Percentiles rank a stretch among this genome's conserved stretches.
These are phyloP conservation scores for Cheilosia soror DNA, from an alignment of 2,888 invertebrate species.

Conservation along the genomic window DNA sequence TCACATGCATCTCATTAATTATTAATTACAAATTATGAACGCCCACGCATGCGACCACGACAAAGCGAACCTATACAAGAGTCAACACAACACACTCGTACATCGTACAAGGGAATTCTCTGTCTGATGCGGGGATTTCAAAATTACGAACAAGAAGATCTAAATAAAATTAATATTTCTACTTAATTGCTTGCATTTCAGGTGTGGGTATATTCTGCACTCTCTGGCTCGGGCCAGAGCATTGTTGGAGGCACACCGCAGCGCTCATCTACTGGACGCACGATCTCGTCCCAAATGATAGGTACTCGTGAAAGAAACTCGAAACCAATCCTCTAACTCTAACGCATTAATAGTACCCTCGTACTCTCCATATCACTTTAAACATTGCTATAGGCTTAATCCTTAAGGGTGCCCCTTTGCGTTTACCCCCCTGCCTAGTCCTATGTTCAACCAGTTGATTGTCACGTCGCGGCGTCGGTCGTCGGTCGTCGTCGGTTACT, in stretches of 20 bases:
- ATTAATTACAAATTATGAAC: conserved; percentile 78
- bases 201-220: conserved; percentile 36
- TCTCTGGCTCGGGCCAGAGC: neutral
- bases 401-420: conserved; percentile 22
- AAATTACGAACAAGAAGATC: conserved; percentile 39
- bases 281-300: conserved; percentile 44
- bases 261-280: conserved; percentile 17
- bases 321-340: conserved; percentile 66
- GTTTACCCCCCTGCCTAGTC: conserved; percentile 2
- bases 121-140: conserved; percentile 25
- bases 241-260: neutral
- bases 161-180: conserved; percentile 46
- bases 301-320: conserved; percentile 44
- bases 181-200: conserved; percentile 47
- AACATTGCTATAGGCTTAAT: conserved; percentile 37
- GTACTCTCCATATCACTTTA: conserved; percentile 16
- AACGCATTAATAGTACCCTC: conserved; percentile 51
- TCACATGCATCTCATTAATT: conserved; percentile 78
- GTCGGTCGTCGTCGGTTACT: conserved; percentile 8
- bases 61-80: conserved; percentile 3
- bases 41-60: conserved; percentile 76
- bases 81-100: conserved; percentile 4
- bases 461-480: conserved; percentile 27
- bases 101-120: neutral
- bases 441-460: conserved; percentile 51